Percentiles rank a stretch among this genome's conserved stretches.
These are phyloP conservation scores for Parnassius smintheus DNA, from an alignment of 2,888 invertebrate species.

Conservation along the genomic window DNA sequence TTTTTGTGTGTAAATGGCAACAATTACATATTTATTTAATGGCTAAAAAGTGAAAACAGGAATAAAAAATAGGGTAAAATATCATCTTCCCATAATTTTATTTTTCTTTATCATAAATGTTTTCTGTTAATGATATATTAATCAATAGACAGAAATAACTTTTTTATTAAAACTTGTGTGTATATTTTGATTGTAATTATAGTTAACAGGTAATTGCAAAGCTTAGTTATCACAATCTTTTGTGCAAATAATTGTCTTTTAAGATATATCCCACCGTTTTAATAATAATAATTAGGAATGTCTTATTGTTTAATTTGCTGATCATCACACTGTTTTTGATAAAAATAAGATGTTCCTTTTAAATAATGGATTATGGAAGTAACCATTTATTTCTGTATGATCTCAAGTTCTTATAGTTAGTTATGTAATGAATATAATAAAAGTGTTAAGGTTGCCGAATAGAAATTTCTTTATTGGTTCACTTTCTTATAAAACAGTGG, in stretches of 20 bases:
- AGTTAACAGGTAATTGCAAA: constrained; percentile 3
- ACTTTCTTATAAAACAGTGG: constrained; percentile 26
- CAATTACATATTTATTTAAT: not conserved
- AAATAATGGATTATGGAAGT: constrained; percentile 1
- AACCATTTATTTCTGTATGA: constrained; percentile 12
- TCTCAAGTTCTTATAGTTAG: constrained; percentile 22
- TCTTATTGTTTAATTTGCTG: constrained; percentile 9
- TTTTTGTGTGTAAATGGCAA: constrained; percentile 3
- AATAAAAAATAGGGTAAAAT: no score
- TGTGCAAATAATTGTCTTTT: constrained; percentile 20
- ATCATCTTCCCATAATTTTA: no score
- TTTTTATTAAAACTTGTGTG: constrained; percentile 5
- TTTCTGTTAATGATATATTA: no score
- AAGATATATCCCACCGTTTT: constrained; percentile 31
- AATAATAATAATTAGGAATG: constrained; percentile 23
- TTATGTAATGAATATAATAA: constrained; percentile 18
- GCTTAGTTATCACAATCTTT: constrained; percentile 5
- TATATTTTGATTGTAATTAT: constrained; percentile 19
- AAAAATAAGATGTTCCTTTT: constrained; percentile 12
- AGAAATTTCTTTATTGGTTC: not conserved
- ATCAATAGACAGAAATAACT: no score
- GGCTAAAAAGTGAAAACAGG: no score
- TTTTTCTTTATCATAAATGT: no score
- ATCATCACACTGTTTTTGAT: constrained; percentile 5
- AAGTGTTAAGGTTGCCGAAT: constrained; percentile 3